Conservation (phyloP, 2,113 vertebrate genomes). For the Spea multiplicata region DNA sequence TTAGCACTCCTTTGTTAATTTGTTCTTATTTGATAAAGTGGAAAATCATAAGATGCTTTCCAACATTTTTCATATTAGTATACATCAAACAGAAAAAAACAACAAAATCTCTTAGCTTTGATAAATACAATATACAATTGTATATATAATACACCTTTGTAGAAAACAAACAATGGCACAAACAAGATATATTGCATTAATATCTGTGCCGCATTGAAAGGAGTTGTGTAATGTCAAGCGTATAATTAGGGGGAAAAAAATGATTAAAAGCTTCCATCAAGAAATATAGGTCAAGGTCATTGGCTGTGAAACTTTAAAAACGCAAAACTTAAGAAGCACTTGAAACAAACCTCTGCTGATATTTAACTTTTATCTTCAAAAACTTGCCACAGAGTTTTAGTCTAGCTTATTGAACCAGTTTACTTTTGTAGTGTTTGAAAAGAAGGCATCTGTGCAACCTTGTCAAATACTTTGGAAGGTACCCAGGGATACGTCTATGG, state of each 20-base stretch:
- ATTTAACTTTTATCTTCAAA: constrained; percentile 47
- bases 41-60: too few relatives aligned
- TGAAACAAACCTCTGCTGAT: constrained; percentile 39
- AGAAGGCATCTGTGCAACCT: constrained; percentile 35
- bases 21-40: too few relatives aligned
- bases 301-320: constrained; percentile 34
- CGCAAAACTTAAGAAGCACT: constrained; percentile 29
- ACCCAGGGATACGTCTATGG: constrained; percentile 52
- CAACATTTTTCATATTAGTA: too few relatives aligned
- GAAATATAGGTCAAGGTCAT: constrained; percentile 10
- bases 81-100: too few relatives aligned
- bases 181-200: not conserved
- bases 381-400: constrained; percentile 37
- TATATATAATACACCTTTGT: too few relatives aligned
- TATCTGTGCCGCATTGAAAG: not conserved
- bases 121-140: too few relatives aligned
- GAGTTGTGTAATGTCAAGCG: not conserved
- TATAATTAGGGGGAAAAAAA: constrained; percentile 9
- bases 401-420: constrained; percentile 50
- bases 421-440: constrained; percentile 47
- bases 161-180: not conserved
- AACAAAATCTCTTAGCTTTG: too few relatives aligned
- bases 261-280: constrained; percentile 20
- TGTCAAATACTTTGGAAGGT: constrained; percentile 44
- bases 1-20: too few relatives aligned